A percentile compares a stretch with the other conserved stretches of the same genome.
These are phyloP conservation scores for Trematomus bernacchii DNA, from an alignment of 2,797 vertebrate species.

Conservation along the genomic window DNA sequence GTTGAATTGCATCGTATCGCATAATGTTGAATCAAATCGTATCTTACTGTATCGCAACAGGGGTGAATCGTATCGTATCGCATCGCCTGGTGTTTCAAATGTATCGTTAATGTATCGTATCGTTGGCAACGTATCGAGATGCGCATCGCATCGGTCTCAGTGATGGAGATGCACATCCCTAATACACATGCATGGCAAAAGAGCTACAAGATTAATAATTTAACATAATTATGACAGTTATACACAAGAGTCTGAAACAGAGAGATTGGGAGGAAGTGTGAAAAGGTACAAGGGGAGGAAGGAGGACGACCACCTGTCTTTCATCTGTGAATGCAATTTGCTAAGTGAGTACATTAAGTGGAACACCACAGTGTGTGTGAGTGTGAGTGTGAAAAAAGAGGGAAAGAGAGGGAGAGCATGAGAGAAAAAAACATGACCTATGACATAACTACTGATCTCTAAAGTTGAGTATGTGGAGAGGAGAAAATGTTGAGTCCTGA, in stretches of 20 bases:
- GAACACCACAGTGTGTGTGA: neutral
- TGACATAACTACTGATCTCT: slow-evolving; percentile 30
- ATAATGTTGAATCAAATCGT: no score
- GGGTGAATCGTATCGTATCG: no score
- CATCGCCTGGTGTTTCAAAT: no score
- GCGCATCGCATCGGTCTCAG: no score
- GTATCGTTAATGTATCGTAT: no score
- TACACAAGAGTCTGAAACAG: slow-evolving; percentile 21
- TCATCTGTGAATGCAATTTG: slow-evolving; percentile 36
- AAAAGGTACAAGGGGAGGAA: neutral
- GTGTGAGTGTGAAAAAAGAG: neutral
- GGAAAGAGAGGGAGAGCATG: neutral
- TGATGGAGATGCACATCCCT: no score
- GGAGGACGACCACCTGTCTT: slow-evolving; percentile 1
- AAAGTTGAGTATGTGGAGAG: slow-evolving; percentile 8
- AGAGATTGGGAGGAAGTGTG: neutral
- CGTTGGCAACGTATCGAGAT: no score
- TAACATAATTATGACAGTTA: slow-evolving; percentile 20
- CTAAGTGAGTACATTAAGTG: slow-evolving; percentile 20
- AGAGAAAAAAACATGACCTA: neutral
- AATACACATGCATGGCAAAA: slow-evolving; percentile 16
- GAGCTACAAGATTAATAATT: slow-evolving; percentile 33
- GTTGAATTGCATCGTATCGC: no score
- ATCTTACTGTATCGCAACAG: no score
- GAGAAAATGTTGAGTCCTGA: slow-evolving; percentile 38